Base-by-base conservation (phyloP, 2,888 invertebrate species). In the Drosophila buzzatii region DNA sequence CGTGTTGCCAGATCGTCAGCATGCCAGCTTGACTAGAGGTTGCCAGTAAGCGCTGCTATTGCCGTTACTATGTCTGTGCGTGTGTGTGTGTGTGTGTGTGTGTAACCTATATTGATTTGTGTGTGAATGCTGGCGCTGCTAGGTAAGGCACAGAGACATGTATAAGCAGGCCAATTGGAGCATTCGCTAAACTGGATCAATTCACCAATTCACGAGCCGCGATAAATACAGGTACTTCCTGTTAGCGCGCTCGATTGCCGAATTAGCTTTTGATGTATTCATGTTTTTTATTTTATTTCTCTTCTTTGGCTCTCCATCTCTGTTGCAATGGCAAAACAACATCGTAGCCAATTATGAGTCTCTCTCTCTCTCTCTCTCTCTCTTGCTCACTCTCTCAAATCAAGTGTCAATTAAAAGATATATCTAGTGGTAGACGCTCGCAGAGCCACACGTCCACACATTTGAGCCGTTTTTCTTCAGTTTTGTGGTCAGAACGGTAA, bases 351-450 rank as follows among this genome's bases (percentile, higher is more conserved):
- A 31, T 49, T 42, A 33, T 35, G 56, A 53, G 45, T 51, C 47
- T 27, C 27, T 27, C 5, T 27, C 27, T 27, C 27, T 27, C 5
- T 27, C 27, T 0, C 27, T 27, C 27, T 1, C 27, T 27, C 27
- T 6, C 27, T 27, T 3, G 1, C 6, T 6, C 27, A 27, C 27
- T 64, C 44, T 53, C 18, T 44, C 44, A 55, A 67, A 66, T 63
- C 71, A 70, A 76, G 73, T 85, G 82, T 81, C 85, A 82, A 82
- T 85, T 85, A 85, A 85, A 81, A 79, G 72, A 78, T 78, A 69
- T 73, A 81, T 76, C 58, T 75, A 60, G 61, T 45, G 31, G 31
- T 45, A 33, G 31, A 33, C 59, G 37, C 33, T 51, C 56, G 45
- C 55, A 23, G 58, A 27, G 56, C 56, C 49, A 44, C 81, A 82